Evolutionary conservation across 2,797 vertebrate genomes (phyloP).

Genomic region (Poliocrania exsul): DNA sequence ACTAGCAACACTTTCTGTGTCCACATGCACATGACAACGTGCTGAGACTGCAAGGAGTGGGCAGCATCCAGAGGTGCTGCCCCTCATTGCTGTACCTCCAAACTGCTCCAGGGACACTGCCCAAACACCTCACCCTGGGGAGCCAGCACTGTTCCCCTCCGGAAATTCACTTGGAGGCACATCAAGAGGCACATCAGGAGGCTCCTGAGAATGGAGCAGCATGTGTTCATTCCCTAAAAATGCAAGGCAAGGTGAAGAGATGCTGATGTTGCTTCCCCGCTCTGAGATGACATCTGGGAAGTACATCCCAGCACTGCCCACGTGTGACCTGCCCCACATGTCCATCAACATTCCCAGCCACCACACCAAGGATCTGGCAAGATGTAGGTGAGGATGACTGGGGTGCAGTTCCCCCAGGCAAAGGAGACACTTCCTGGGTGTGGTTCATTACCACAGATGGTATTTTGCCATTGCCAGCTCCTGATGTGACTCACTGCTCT

Average conservation of each 20-base stretch:
- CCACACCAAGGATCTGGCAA: background rate
- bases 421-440: background rate
- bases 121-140: background rate
- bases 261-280: background rate
- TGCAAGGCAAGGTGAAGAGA: fast-evolving
- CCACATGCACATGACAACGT: fast-evolving
- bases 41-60: background rate
- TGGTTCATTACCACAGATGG: background rate
- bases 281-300: fast-evolving
- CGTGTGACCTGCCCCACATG: background rate
- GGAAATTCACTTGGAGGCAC: background rate
- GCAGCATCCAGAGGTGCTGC: background rate
- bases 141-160: background rate
- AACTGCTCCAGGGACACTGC: background rate
- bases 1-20: background rate
- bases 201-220: background rate
- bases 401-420: background rate
- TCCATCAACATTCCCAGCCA: background rate
- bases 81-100: background rate
- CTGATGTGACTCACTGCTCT: background rate
- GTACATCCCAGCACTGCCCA: background rate
- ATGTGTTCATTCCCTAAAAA: fast-evolving
- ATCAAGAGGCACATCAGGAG: too few relatives aligned
- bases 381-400: background rate
- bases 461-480: background rate